phyloP scores from a whole-genome alignment of 1,140 invertebrate species.

The Cydia strobilella region DNA sequence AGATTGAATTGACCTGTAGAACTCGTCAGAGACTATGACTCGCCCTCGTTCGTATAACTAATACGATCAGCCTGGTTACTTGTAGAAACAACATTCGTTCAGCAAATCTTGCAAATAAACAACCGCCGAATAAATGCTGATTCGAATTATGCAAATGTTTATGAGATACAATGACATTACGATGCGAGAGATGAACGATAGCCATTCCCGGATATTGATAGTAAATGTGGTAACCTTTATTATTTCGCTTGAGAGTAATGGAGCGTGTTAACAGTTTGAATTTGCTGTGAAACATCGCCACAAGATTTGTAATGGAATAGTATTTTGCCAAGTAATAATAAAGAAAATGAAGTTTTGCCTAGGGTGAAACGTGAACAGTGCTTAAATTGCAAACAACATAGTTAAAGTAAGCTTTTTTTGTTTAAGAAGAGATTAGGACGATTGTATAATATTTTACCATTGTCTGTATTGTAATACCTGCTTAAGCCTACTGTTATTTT shows the following conservation, averaged over 20 bases:
- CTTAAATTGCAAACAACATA: too few relatives aligned
- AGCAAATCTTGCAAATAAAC: conserved; percentile 10
- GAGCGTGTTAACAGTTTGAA: not conserved
- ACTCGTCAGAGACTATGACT: not conserved
- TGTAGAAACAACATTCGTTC: not conserved
- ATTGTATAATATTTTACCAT: too few relatives aligned
- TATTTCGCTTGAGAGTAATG: not conserved
- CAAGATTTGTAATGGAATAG: not conserved
- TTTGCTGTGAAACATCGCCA: not conserved
- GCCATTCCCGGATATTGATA: not conserved
- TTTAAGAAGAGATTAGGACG: too few relatives aligned
- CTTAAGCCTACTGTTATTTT: too few relatives aligned
- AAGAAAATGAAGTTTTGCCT: too few relatives aligned
- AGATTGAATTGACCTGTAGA: too few relatives aligned
- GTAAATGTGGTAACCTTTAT: not conserved
- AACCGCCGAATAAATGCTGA: not conserved
- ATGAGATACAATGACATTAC: conserved; percentile 16
- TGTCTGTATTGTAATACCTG: too few relatives aligned
- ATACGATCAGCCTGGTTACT: not conserved
- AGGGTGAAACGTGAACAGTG: too few relatives aligned
- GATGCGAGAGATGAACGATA: not conserved
- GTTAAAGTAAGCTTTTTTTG: too few relatives aligned
- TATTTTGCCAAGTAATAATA: too few relatives aligned
- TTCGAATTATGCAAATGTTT: conserved; percentile 14
- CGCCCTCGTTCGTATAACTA: not conserved